Base-by-base conservation (phyloP, 1,140 invertebrate genomes). In the Penaeus chinensis region DNA sequence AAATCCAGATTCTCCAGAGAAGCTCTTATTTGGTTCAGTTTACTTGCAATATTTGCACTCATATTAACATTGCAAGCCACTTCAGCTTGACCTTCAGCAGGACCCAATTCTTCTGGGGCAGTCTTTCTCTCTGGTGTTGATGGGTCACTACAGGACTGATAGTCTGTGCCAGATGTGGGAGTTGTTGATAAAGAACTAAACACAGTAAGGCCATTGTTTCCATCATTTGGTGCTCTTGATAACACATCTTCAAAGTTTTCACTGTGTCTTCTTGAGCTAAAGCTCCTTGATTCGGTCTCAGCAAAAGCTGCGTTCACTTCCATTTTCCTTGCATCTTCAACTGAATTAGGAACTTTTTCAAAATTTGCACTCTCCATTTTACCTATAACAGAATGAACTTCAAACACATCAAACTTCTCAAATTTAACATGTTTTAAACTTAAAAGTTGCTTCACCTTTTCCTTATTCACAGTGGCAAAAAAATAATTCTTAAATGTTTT, bases 41-140 rank as follows among this genome's bases (percentile, higher is more conserved):
- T 87, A 78, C 37, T 76, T 22, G 86, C 86, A 82, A 87, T 66
- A 69, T 87, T 87, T 24, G 86, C 86, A 87, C 86, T 87, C 86
- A 87, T 87, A n/a, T 82, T 87, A 19, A 87, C 42, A 63, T 74
- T 87, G 47, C 69, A 74, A 24, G 81, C 54, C 3, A 74, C 24
- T 47, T 82, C 86, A 2, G 60, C 11, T 42, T 65, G 62, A 61
- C 47, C 3, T 65, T 24, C 20, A 42, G 24, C 7, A 65, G 83
- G 74, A 24, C 61, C 83, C 16, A 22, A 32, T 77, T 27, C 65
- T 22, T 65, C 74, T 7, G 24, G 62, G 10, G 47, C 27, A 19
- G 60, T 47, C n/a, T 37, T 32, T 65, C 24, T 76, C 42, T 87
- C 80, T 27, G 71, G 80, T n/a, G 60, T 65, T n/a, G 78, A 74